These are phyloP conservation scores for Chaenogobius annularis DNA, from an alignment of 2,113 vertebrate species.

Conservation along the genomic window DNA sequence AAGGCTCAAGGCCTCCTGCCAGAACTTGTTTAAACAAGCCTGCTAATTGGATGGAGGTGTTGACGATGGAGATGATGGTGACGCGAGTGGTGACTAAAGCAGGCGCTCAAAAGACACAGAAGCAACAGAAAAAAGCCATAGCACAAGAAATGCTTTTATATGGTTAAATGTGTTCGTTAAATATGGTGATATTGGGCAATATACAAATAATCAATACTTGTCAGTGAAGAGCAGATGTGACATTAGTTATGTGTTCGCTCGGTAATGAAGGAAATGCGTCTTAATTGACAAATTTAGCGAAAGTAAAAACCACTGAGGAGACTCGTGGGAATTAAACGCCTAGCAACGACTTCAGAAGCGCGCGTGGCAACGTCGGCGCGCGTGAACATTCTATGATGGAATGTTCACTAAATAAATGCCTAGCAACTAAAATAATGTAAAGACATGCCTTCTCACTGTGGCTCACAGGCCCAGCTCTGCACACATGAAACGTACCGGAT, in stretches of 20 bases:
- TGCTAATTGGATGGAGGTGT: conserved; percentile 70
- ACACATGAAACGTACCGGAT: background rate
- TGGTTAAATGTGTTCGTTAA: background rate
- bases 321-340: conserved; percentile 8
- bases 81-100: conserved; percentile 54
- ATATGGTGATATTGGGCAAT: conserved; percentile 30
- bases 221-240: background rate
- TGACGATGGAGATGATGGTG: conserved; percentile 61
- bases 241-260: background rate
- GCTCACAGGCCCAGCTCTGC: background rate
- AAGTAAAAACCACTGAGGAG: background rate
- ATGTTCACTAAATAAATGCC: conserved; percentile 11
- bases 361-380: conserved; percentile 4
- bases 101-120: conserved; percentile 23
- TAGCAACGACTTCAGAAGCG: conserved; percentile 4
- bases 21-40: conserved; percentile 65
- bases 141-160: background rate
- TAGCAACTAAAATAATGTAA: conserved; percentile 8
- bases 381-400: conserved; percentile 1
- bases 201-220: conserved; percentile 46
- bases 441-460: background rate
- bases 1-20: conserved; percentile 33
- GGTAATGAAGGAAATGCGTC: background rate
- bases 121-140: background rate
- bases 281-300: background rate